Evolutionary conservation across 2,113 vertebrate genomes (phyloP), one percentile per base, ranked within the genome.

Genomic region (Cyanoramphus novaezelandiae): DNA sequence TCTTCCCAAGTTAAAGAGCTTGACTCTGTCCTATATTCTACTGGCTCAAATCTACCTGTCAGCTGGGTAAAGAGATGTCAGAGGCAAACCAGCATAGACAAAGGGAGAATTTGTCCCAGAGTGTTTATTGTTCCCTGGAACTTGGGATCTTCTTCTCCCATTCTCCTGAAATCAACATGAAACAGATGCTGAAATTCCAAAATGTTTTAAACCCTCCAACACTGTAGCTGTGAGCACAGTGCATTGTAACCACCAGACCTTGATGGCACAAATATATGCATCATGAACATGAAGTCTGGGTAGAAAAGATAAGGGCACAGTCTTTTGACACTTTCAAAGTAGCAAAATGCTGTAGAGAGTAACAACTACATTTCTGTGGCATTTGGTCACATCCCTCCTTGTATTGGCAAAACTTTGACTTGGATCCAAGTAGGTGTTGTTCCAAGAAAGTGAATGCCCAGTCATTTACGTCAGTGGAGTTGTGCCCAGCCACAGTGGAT

Each of bases 261-360:
- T 86, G 90, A 69, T 93, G 94, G 79, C 84, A 88, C 3, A 0
- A 78, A 95, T 90, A 94, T 91, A 92, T 53, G 87, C 91, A 63
- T 92, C 59, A 17, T 46, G 90, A 94, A 95, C 87, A 50, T 55
- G 86, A 92, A 93, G 96, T 93, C 95, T 97, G 96, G 87, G 87
- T 53, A 67, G 82, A 43, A 86, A 90, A 97, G 94, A 96, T 97
- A 95, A 95, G 80, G 50, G 46, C 68, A 65, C 64, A 77, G 83
- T 28, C 76, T 86, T 81, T 69, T 83, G 44, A 75, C 60, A 24
- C 55, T 94, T 86, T 41, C 53, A 82, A 49, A 85, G 81, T 11
- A 93, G 71, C 49, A 89, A 88, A 94, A 94, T 67, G 46, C 37
- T 69, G 65, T 11, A 65, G 70, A 79, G 93, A 92, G 65, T 76